Evolutionary conservation across 2,888 invertebrate species (phyloP), one percentile per base, ranked within the genome.

Genomic region (Drosophila sordidapex): DNA sequence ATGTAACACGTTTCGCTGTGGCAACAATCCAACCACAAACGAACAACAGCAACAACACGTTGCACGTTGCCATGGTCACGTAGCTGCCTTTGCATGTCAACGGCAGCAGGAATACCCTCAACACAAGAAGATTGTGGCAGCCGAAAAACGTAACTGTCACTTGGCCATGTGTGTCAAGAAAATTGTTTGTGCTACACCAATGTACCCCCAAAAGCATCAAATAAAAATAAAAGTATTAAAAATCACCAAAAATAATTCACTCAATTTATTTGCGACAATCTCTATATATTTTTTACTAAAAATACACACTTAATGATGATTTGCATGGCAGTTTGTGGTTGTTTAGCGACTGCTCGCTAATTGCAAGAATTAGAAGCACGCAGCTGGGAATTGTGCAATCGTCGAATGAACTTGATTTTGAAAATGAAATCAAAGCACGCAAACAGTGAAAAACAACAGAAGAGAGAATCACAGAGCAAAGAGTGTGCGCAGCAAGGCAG

Each of bases 21-120:
- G 85, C 79, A 87, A 74, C 82, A 76, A 63, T 57, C 38, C 57
- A 69, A 29, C 76, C 65, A 49, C 62, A 73, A 56, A 51, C 29
- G 21, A 21, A 38, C 60, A 38, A 46, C 63, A 74, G 54, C 73
- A 73, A 18, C 63, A 56, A 61, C 36, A 53, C 46, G 36, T 11
- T 69, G 62, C 79, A 73, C 69, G 61, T 75, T 78, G 81, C 84
- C 83, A 84, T 83, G 86, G 86, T 88, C 87, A 89, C 91, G 89
- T 91, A 88, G 81, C 82, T 87, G 81, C 82, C 84, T 85, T 87
- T 81, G 87, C 89, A 90, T 87, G 91, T 87, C 91, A 89, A 80
- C 85, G 61, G 57, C 87, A 80, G 70, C 38, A 56, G 59, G 43
- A 31, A 15, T 11, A 11, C 52, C 51, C 36, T 29, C 13, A n/a